phyloP scores from a whole-genome alignment of 2,113 vertebrate species.

The Crocuta crocuta region DNA sequence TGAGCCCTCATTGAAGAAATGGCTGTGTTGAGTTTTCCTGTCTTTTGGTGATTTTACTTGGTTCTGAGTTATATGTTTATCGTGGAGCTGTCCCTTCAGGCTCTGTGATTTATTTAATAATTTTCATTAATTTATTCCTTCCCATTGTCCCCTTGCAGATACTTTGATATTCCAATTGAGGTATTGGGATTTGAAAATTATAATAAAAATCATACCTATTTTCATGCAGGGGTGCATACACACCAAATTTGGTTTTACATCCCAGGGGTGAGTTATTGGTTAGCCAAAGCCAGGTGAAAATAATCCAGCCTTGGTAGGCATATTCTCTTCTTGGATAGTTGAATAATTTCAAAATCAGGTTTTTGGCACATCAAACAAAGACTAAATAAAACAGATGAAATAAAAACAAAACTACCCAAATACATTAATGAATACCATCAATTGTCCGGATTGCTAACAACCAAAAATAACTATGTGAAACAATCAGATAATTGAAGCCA shows the following conservation, averaged over 20 bases:
- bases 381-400: slow-evolving; percentile 34
- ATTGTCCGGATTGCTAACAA: slow-evolving; percentile 35
- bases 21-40: not conserved
- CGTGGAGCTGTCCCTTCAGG: not conserved
- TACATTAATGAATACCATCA: not conserved
- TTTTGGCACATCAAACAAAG: not conserved
- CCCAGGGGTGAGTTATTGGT: not conserved
- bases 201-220: not conserved
- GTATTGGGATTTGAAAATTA: slow-evolving; percentile 3
- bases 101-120: slow-evolving; percentile 13
- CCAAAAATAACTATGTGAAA: slow-evolving; percentile 48
- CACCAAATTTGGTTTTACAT: not conserved
- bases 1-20: not conserved
- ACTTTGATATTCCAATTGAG: not conserved
- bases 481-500: slow-evolving; percentile 34
- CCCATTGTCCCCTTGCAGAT: not conserved
- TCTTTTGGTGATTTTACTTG: not conserved
- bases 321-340: not conserved
- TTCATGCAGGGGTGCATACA: not conserved
- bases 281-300: slow-evolving; percentile 25
- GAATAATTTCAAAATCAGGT: slow-evolving; percentile 46
- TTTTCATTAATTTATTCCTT: not conserved
- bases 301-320: not conserved
- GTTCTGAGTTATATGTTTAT: not conserved
- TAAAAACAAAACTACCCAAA: slow-evolving; percentile 26